Evolutionary conservation across 1,140 invertebrate genomes (phyloP), one percentile per base, ranked within the genome.

Genomic region (Drosophila arawakana): DNA sequence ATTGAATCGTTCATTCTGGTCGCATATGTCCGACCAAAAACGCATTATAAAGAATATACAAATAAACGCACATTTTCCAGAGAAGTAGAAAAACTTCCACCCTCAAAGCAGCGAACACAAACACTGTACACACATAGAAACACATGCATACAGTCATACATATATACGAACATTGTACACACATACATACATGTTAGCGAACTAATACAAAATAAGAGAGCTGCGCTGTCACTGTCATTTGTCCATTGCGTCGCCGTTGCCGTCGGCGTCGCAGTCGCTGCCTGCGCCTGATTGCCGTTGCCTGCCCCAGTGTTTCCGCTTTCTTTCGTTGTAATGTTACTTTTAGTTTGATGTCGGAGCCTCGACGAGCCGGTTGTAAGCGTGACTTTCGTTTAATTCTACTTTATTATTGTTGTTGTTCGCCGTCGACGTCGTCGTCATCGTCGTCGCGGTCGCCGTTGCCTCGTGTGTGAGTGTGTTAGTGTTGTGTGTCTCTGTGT

Each of bases 31-130:
- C 59, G 35, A 41, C 61, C 50, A 67, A 52, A 75, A 73, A 79
- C 78, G 80, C 80, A 86, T 72, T 88, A 73, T 69, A 74, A 83
- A 68, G 84, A 83, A 80, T 69, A 59, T 83, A 83, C 83, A 86
- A 88, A 89, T 89, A 88, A 86, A 86, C 83, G 83, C 84, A 86
- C 84, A 89, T 88, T 88, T 88, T 89, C 84, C 85, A 90, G 81
- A 89, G 84, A 89, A 89, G 81, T 84, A 90, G 85, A 88, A 89
- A 88, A 89, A 89, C 84, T 89, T 89, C 84, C 84, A 89, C 84
- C 84, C 84, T 89, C 84, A 81, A 89, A 89, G 78, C 77, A 79
- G 50, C 15, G 78, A 78, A 59, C 59, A 78, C 77, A 78, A 76
- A 65, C 62, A 73, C 65, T 77, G 65, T 37, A 70, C 68, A 76